Base-by-base conservation (phyloP, 2,888 invertebrate species). In the Anarsia innoxiella region DNA sequence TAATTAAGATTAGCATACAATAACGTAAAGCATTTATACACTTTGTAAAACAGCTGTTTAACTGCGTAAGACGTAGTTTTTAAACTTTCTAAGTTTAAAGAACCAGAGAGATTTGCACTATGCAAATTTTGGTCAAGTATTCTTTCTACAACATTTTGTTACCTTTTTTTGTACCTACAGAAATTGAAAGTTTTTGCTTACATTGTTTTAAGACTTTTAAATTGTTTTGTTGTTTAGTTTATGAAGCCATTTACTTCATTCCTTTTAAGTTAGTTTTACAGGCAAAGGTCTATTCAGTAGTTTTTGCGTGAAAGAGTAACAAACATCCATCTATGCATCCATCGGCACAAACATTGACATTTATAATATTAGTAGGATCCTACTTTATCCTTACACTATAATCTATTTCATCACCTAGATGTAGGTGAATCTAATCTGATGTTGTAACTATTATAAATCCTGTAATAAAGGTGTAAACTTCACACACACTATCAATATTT, bases 1-100 rank as follows among this genome's bases (percentile, higher is more conserved):
- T 40, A 40, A 40, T 37, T 31, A 36, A 8, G 11, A 27, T 41
- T 38, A 41, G 34, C 37, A 38, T 31, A 41, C 41, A 41, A 41
- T 41, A 19, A 36, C 29, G 35, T 19, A 10, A 19, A 19, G 16
- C 9, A 23, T 32, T 33, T 15, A 33, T 15, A 11, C 25, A 13
- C 10, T 15, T 15, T 14, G 25, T 15, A 15, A n/a, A 10, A 26
- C 27, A 26, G 26, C 25, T 15, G 25, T 33, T 33, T 12, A 25
- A 26, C 12, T 30, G 16, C 32, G 31, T 36, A 34, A 16, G 34
- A 37, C 35, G 11, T n/a, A n/a, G n/a, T n/a, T n/a, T n/a, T n/a
- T 13, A 15, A 14, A 26, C 42, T 42, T 42, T 42, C 42, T 39
- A 39, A 27, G 33, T 36, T 23, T 12, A 38, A 39, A 28, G 31